Conservation (phyloP, 2,888 invertebrate genomes). For the Nomada lathburiana region DNA sequence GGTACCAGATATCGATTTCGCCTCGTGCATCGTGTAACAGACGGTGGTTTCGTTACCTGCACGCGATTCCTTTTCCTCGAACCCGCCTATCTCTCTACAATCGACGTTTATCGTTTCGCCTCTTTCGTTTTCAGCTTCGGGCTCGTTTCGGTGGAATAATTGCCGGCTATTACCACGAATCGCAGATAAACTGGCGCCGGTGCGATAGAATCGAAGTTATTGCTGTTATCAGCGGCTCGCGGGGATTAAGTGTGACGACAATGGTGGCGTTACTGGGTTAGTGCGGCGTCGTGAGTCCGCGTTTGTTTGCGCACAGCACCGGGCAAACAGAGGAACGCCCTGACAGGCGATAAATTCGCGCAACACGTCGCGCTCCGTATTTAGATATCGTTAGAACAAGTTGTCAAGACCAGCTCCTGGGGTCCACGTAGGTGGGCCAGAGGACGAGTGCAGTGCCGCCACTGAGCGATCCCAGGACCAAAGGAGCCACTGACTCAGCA, state of each 20-base stretch:
- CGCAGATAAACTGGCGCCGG: conserved; percentile 19
- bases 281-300: background rate
- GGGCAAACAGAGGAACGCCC: conserved; percentile 22
- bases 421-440: conserved; percentile 65
- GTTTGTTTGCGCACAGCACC: conserved; percentile 28
- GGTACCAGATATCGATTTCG: conserved; percentile 45
- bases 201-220: conserved; percentile 4
- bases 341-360: conserved; percentile 40
- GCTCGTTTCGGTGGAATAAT: conserved; percentile 43
- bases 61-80: conserved; percentile 77
- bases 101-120: conserved; percentile 59
- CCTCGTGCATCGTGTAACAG: conserved; percentile 39
- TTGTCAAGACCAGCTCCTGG: conserved; percentile 49
- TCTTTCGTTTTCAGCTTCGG: conserved; percentile 25
- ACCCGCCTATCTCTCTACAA: conserved; percentile 65
- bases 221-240: conserved; percentile 15
- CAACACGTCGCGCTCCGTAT: conserved; percentile 47
- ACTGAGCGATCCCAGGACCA: conserved; percentile 30
- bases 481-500: conserved; percentile 61
- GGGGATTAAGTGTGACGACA: conserved; percentile 17
- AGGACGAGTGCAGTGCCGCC: conserved; percentile 46
- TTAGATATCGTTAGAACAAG: conserved; percentile 63
- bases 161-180: conserved; percentile 35
- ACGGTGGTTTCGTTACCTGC: conserved; percentile 73
- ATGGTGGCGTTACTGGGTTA: conserved; percentile 41